Base-by-base conservation (phyloP, 2,113 vertebrate genomes). In the Entelurus aequoreus region DNA sequence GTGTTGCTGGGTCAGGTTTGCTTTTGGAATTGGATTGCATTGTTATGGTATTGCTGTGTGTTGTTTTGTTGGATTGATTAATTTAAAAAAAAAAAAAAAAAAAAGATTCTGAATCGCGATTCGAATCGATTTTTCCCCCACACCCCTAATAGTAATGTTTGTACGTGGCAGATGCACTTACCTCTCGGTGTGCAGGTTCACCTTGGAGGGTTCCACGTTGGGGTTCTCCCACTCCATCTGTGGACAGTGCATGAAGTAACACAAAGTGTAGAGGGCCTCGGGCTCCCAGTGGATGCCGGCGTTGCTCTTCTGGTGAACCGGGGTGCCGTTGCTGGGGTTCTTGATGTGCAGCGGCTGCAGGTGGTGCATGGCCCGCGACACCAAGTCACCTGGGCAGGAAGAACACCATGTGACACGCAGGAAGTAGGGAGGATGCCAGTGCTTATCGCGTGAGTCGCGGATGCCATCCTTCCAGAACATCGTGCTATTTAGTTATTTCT, bases 191-290 rank as follows among this genome's bases (percentile, higher is more conserved):
- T 96, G 94, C 65, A 99, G 88, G 0, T 87, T 95, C 84, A 99
- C 94, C 84, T 97, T 98, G 1, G 94, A 95, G 0, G 96, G 95
- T 68, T 99, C 97, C 65, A 98, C 92, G 0, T 98, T 97, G 50
- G 96, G 96, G 82, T 98, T 98, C 75, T 99, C 97, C 94, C 96
- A 98, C 55, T 99, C 97, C 93, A 97, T 97, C 81, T 98, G 97
- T 0, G 96, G 95, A 65, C 96, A 98, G 89, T 98, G 97, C 97
- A 99, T 99, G 89, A 99, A 99, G 84, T 99, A 99, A 84, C 96
- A 99, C 35, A 99, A 92, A 0, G 97, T 98, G 70, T 99, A 96
- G 12, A 99, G 90, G 35, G 96, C 95, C 77, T 99, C 97, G 0
- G 96, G 94, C 77, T 97, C 97, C 97, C 97, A 99, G 88, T 96